These are phyloP conservation scores for Caenorhabditis drosophilae DNA, from an alignment of 2,888 invertebrate genomes.

Conservation along the genomic window DNA sequence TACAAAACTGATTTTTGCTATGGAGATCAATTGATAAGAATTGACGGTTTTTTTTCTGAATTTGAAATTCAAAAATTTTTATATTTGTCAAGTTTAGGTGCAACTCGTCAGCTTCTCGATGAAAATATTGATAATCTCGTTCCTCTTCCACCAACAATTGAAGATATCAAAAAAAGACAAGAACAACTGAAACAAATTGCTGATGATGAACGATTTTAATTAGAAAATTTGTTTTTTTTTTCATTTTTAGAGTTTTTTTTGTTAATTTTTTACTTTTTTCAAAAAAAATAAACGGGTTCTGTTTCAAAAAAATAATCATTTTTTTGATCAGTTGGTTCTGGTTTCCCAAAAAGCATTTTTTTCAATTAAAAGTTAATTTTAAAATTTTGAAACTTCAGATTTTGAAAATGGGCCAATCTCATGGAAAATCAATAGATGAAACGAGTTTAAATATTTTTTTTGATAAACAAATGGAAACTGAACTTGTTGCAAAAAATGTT, in stretches of 20 bases:
- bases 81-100: constrained; percentile 24
- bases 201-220: constrained; percentile 31
- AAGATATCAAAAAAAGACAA: constrained; percentile 39
- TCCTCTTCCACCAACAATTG: constrained; percentile 28
- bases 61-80: background rate
- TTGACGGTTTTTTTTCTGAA: constrained; percentile 18
- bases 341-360: background rate
- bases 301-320: background rate
- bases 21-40: constrained; percentile 42
- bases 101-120: constrained; percentile 24
- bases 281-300: constrained; percentile 32
- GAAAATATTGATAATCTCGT: constrained; percentile 37
- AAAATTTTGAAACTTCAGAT: background rate
- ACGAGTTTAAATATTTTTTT: constrained; percentile 19
- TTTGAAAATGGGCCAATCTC: constrained; percentile 32
- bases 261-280: constrained; percentile 6
- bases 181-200: constrained; percentile 14
- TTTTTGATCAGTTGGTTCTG: background rate
- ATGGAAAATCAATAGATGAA: constrained; percentile 11
- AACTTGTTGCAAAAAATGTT: constrained; percentile 36
- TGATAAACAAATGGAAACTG: constrained; percentile 40
- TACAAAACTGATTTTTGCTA: constrained; percentile 53
- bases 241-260: constrained; percentile 8
- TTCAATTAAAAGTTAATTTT: background rate
- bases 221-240: constrained; percentile 6